Conservation (phyloP, 2,888 invertebrate genomes). For the Yponomeuta cagnagella region DNA sequence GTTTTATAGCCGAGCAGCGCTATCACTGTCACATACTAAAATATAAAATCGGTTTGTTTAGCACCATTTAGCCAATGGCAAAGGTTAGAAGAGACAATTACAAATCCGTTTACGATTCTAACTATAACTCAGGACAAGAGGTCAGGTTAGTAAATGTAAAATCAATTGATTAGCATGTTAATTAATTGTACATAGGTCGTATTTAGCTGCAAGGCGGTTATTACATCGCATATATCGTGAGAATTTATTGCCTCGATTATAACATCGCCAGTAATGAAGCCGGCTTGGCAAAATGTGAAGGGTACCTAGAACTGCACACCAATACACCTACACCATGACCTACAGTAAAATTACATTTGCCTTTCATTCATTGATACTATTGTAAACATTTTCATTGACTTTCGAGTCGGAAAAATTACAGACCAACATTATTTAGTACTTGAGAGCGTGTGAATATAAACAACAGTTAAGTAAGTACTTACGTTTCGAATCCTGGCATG, state of each 20-base stretch:
- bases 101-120: constrained; percentile 11
- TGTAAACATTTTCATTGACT: background rate
- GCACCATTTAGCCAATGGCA: background rate
- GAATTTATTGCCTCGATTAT: constrained; percentile 40
- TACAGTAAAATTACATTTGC: background rate
- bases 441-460: background rate
- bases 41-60: background rate
- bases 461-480: background rate
- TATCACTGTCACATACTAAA: background rate
- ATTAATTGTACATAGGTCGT: constrained; percentile 37
- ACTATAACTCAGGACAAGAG: constrained; percentile 33
- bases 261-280: constrained; percentile 25
- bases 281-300: constrained; percentile 31
- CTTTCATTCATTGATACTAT: background rate
- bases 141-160: constrained; percentile 47
- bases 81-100: background rate
- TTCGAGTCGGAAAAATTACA: background rate
- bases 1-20: background rate
- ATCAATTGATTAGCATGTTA: constrained; percentile 52
- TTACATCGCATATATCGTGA: constrained; percentile 23
- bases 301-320: constrained; percentile 19
- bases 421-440: background rate
- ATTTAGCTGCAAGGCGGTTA: constrained; percentile 29
- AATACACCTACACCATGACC: constrained; percentile 16
- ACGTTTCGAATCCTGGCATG: background rate